Evolutionary conservation across 2,888 invertebrate species (phyloP).

Genomic region (Odontocolon sp.): DNA sequence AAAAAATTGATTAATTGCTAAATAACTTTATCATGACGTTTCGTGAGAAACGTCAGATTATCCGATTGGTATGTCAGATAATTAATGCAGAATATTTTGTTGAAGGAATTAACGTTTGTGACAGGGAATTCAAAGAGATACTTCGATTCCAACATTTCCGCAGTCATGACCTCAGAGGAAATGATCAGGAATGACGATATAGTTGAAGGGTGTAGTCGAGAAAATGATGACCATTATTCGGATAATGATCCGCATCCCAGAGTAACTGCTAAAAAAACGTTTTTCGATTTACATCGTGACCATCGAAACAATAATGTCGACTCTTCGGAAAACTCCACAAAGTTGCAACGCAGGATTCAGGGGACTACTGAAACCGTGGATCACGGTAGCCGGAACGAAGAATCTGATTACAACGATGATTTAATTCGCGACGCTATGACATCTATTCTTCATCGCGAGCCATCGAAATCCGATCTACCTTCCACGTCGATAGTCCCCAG

Average conservation of each 20-base stretch:
- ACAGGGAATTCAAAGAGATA: not conserved
- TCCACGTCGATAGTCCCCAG: not conserved
- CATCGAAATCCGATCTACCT: not conserved
- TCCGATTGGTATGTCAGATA: too few species aligned
- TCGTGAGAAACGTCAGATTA: too few species aligned
- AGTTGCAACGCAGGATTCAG: constrained; percentile 36
- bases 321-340: not conserved
- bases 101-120: too few species aligned
- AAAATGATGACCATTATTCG: not conserved
- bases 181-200: not conserved
- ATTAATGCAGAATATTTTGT: too few species aligned
- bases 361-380: constrained; percentile 35
- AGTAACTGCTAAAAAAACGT: constrained; percentile 52
- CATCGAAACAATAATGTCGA: constrained; percentile 7
- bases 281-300: constrained; percentile 48
- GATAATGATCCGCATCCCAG: constrained; percentile 14
- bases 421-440: constrained; percentile 6
- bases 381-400: constrained; percentile 8
- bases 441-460: constrained; percentile 8
- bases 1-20: not conserved
- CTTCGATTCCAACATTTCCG: not conserved
- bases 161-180: constrained; percentile 24
- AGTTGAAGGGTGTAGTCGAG: not conserved
- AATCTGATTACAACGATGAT: not conserved
- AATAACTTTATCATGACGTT: too few species aligned